phyloP scores from a whole-genome alignment of 2,888 invertebrate genomes.

The Apodemia zela region DNA sequence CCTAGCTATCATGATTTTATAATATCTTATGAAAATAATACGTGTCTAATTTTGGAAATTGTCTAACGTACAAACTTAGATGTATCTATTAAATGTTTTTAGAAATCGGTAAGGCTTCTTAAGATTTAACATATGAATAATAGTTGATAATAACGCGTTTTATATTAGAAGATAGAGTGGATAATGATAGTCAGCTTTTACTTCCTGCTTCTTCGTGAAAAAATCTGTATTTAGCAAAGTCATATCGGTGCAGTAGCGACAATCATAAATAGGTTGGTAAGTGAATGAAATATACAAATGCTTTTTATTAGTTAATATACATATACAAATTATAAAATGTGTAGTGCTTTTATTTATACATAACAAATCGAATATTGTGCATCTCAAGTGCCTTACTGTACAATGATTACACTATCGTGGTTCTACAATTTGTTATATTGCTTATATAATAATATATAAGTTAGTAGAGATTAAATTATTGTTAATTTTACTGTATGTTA shows the following conservation, averaged over 20 bases:
- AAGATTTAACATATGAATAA: no score
- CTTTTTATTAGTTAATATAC: slow-evolving; percentile 49
- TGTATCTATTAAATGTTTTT: no score
- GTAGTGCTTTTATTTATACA: slow-evolving; percentile 73
- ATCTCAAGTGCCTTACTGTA: slow-evolving; percentile 78
- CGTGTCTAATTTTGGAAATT: no score
- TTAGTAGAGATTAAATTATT: slow-evolving; percentile 79
- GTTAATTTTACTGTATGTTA: slow-evolving; percentile 77
- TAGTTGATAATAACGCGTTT: no score
- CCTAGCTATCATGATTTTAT: no score
- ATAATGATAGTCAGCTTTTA: no score
- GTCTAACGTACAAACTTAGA: no score
- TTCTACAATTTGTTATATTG: slow-evolving; percentile 71
- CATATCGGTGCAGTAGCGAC: slow-evolving; percentile 28
- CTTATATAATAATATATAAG: slow-evolving; percentile 68
- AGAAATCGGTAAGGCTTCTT: no score
- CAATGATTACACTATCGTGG: slow-evolving; percentile 68
- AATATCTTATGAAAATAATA: no score
- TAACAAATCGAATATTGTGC: slow-evolving; percentile 60
- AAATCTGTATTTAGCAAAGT: neutral
- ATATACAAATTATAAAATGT: slow-evolving; percentile 52
- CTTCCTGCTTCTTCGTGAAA: neutral
- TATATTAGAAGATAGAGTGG: no score
- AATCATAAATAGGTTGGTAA: slow-evolving; percentile 48
- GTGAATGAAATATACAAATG: slow-evolving; percentile 46